phyloP scores from a whole-genome alignment of 2,888 invertebrate species.

The Philhelius pedissequus region DNA sequence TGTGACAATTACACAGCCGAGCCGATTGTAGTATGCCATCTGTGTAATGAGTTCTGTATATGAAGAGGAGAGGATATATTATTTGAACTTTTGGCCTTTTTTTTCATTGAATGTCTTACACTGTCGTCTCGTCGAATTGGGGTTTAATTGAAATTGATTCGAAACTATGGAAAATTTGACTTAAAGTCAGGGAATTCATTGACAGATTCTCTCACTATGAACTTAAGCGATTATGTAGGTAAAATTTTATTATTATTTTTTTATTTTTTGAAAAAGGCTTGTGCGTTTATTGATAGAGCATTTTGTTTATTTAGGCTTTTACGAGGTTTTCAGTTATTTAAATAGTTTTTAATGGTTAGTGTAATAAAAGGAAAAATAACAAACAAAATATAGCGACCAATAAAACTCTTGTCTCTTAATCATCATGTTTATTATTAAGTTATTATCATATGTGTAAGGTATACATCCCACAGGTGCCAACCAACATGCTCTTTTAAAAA shows the following conservation, averaged over 20 bases:
- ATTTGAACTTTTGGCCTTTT: conserved; percentile 58
- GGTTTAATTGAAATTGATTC: conserved; percentile 60
- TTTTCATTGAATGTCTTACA: conserved; percentile 32
- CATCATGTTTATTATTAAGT: no score
- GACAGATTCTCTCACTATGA: not conserved
- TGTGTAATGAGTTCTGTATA: not conserved
- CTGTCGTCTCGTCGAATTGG: conserved; percentile 50
- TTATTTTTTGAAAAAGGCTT: not conserved
- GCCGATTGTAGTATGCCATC: not conserved
- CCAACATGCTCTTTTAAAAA: no score
- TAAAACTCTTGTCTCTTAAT: no score
- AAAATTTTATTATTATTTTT: not conserved
- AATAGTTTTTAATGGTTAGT: no score
- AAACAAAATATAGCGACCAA: no score
- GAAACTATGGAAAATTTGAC: not conserved
- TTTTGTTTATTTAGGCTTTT: not conserved
- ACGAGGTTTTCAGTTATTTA: not conserved
- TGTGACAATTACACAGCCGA: conserved; percentile 30
- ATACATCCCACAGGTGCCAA: no score
- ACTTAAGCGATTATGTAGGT: not conserved
- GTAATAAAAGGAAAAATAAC: no score
- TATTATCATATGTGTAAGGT: no score
- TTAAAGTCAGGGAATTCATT: not conserved
- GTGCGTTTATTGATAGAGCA: not conserved
- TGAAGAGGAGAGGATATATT: not conserved